Base-by-base conservation (phyloP, 2,113 vertebrate genomes). In the Choloepus hoffmanni region DNA sequence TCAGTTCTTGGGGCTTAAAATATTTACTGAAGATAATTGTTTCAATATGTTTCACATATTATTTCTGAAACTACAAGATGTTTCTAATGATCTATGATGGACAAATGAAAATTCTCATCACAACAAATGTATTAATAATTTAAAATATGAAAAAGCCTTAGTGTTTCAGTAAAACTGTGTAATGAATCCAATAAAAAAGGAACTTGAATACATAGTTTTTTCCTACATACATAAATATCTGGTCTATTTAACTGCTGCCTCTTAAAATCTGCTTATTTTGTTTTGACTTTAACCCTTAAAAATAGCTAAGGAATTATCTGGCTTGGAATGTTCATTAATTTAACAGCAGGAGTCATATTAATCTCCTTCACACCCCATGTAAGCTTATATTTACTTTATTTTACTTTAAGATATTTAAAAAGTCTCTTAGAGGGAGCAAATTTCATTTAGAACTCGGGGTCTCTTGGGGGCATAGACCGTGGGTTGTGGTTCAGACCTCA, bases 291-390 rank as follows among this genome's bases (percentile, higher is more conserved):
- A 89, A 96, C 85, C 58, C 86, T 96, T 87, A 70, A 94, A 93
- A 85, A 94, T 14, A 83, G 96, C 83, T 53, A 91, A 95, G 78
- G 77, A 94, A 89, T 83, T 81, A 53, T 94, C 78, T 67, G 23
- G 70, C 24, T 92, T 93, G 85, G 92, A 77, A 93, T 84, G 91
- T 94, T 94, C 93, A 96, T 96, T 89, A 97, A 81, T 86, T 86
- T 92, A 96, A 77, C 92, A 89, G 74, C 79, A 95, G 85, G 83
- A 86, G 30, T 87, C 70, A 70, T 87, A 50, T 76, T 96, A 88
- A 96, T 93, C 89, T 77, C 78, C 24, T 94, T 93, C 62, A 65
- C 28, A 86, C 16, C 28, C 36, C 53, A 5, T 72, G 36, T 78
- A 82, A 92, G 60, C 40, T 92, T 79, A 36, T 76, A 53, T 95